Conservation (phyloP, 1,140 invertebrate genomes). For the Oscheius sp. region DNA sequence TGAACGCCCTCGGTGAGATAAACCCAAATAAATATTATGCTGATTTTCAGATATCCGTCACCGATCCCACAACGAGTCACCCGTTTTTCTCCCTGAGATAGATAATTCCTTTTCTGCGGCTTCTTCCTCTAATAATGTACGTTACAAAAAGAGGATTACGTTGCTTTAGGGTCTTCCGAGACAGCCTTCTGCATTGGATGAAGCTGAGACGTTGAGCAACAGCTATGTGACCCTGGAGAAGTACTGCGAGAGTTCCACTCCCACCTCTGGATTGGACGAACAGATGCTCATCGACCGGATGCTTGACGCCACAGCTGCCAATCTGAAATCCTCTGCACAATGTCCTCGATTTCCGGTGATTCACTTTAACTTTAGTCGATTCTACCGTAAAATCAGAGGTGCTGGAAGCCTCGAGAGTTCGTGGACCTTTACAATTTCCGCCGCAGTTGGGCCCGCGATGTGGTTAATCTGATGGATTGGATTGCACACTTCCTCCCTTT, state of each 20-base stretch:
- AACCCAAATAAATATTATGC: too few species aligned
- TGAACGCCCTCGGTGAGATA: conserved; percentile 3
- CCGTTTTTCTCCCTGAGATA: background rate
- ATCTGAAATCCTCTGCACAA: background rate
- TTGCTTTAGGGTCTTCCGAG: background rate
- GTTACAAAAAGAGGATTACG: background rate
- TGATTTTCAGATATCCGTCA: conserved; percentile 3
- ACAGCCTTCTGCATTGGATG: background rate
- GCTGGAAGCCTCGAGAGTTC: background rate
- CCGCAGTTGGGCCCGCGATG: background rate
- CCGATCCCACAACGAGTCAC: background rate
- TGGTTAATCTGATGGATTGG: background rate
- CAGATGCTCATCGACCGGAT: background rate
- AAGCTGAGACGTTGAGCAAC: background rate
- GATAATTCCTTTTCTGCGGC: background rate
- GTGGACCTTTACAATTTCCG: background rate
- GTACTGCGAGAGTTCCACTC: background rate
- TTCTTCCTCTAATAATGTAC: background rate
- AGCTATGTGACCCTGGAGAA: background rate
- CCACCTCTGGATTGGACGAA: background rate
- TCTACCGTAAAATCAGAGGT: too few species aligned
- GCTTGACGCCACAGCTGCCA: background rate
- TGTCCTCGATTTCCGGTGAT: background rate
- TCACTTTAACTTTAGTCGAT: background rate
- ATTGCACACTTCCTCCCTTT: background rate